Base-by-base conservation (phyloP, 2,888 invertebrate genomes). In the Omphaloscelis lunosa region DNA sequence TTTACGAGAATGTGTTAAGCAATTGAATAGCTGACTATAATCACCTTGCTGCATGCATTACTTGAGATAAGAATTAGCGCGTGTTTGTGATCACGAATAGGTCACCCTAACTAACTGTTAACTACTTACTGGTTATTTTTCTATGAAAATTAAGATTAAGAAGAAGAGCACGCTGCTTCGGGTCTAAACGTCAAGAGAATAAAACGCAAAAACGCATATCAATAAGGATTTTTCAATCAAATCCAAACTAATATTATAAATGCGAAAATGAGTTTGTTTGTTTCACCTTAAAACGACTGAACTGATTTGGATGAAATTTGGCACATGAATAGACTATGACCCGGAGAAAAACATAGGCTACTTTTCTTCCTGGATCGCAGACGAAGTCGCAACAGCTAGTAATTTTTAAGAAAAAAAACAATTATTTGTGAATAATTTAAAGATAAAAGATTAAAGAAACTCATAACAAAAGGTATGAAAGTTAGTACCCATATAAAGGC, bases 401-500 rank as follows among this genome's bases (percentile, higher is more conserved):
- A 34, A 34, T 34, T 34, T 34, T 5, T 39, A 39, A 11, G 23
- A 39, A 1, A 61, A 61, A 51, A 67, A 53, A 27, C 41, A 34
- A 11, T 41, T 69, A 69, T 62, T 3, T 61, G n/a, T 48, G 20
- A 3, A 29, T 34, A 29, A n/a, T 56, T 73, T 34, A 45, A 56
- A 70, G 11, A 45, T 1, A 53, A 39, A 51, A 59, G 48, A 20
- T 61, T 61, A 39, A 29, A 82, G 70, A 51, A 73, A 84, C n/a
- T 69, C 48, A 41, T 84, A 61, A 34, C n/a, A 45, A 77, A 80
- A 84, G 72, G 41, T 71, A 73, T 59, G 62, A 79, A 80, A 82
- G 79, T 85, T 84, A 88, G 72, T 74, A 62, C 76, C 63, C 29
- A 27, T 74, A 85, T 80, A 85, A 83, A 77, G 45, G 27, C 73